phyloP scores from a whole-genome alignment of 2,797 vertebrate species.

The Dermochelys coriacea region DNA sequence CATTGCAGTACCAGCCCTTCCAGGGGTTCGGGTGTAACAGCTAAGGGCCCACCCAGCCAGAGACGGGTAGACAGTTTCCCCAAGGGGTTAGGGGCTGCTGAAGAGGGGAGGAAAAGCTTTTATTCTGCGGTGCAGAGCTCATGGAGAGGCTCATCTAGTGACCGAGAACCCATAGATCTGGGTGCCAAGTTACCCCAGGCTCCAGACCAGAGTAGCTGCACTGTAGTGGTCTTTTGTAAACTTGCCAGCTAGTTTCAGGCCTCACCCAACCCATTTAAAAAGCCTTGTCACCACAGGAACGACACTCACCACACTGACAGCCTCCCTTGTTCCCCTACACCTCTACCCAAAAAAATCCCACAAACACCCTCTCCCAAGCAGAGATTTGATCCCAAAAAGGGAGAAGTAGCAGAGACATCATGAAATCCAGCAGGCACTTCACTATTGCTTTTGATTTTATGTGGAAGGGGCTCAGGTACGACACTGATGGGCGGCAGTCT shows the following conservation, averaged over 20 bases:
- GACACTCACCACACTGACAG: not conserved
- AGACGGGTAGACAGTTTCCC: fast-evolving
- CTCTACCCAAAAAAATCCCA: not conserved
- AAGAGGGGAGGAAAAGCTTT: not conserved
- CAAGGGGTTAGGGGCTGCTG: not conserved
- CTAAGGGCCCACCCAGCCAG: fast-evolving
- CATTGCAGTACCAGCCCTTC: fast-evolving
- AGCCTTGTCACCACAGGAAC: not conserved
- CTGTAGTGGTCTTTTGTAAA: fast-evolving
- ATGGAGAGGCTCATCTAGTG: not conserved
- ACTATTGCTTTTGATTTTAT: not conserved
- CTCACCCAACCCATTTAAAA: not conserved
- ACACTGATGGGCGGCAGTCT: not conserved
- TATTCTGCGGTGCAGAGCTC: not conserved
- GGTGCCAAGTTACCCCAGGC: not conserved
- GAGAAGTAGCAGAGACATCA: not conserved
- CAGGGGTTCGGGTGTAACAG: not conserved
- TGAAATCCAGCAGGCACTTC: not conserved
- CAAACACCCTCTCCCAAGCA: not conserved
- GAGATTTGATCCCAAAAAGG: not conserved
- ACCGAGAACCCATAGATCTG: not conserved
- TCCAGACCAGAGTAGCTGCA: not conserved
- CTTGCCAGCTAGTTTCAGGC: not conserved
- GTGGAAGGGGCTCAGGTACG: not conserved
- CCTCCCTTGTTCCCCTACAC: not conserved